Evolutionary conservation across 2,888 invertebrate genomes (phyloP).

Genomic region (Tenthredo mesomela): DNA sequence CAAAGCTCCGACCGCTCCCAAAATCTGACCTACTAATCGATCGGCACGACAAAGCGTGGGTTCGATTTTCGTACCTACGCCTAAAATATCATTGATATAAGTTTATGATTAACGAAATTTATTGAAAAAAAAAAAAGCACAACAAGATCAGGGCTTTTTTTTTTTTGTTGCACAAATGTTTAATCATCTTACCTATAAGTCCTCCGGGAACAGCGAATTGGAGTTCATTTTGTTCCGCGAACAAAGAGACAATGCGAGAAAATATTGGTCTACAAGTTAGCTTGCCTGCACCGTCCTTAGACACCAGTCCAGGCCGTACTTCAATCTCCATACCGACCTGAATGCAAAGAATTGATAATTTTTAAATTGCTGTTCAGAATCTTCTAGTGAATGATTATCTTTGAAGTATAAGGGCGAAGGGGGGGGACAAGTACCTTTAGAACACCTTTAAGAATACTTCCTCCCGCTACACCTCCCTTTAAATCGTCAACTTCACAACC

Average conservation of each 20-base stretch:
- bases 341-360: conserved; percentile 53
- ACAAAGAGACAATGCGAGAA: conserved; percentile 97
- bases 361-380: background rate
- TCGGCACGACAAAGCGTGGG: conserved; percentile 99
- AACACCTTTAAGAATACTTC: conserved; percentile 97
- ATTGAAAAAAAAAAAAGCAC: background rate
- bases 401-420: background rate
- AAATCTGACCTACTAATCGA: conserved; percentile 95
- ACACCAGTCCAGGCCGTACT: conserved; percentile 97
- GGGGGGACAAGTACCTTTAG: conserved; percentile 81
- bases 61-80: conserved; percentile 99
- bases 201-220: conserved; percentile 99
- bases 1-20: conserved; percentile 97
- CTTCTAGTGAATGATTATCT: background rate
- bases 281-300: conserved; percentile 97
- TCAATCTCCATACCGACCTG: conserved; percentile 99
- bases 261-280: conserved; percentile 98
- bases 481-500: conserved; percentile 99
- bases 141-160: background rate
- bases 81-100: conserved; percentile 71
- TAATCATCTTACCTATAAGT: conserved; percentile 86
- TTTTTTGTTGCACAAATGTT: background rate
- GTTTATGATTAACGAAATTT: background rate
- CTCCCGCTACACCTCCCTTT: conserved; percentile 99
- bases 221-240: conserved; percentile 98